Percentiles rank a stretch among this genome's conserved stretches.
These are phyloP conservation scores for Onychostruthus taczanowskii DNA, from an alignment of 2,113 vertebrate species.

Conservation along the genomic window DNA sequence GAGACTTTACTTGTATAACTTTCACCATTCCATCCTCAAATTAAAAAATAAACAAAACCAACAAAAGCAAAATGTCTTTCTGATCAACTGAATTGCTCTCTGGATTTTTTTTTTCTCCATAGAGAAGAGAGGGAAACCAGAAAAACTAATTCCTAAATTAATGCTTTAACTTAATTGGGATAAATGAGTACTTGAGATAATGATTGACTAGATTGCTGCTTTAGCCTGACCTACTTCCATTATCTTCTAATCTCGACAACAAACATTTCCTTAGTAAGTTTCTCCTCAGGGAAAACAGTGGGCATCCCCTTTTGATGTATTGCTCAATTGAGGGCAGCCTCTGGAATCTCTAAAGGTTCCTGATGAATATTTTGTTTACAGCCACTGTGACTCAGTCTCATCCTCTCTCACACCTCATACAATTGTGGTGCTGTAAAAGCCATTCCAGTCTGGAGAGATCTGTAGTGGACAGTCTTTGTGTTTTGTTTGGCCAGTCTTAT, in stretches of 20 bases:
- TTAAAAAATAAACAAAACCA: neutral
- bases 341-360: neutral
- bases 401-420: neutral
- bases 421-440: neutral
- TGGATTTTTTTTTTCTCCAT: neutral
- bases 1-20: neutral
- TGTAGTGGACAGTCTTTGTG: neutral
- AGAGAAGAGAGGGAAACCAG: neutral
- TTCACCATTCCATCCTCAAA: neutral
- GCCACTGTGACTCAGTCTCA: neutral
- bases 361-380: neutral
- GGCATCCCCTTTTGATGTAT: neutral
- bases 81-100: neutral
- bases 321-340: neutral
- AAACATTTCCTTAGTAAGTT: neutral
- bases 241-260: neutral
- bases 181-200: neutral
- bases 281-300: neutral
- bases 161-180: neutral
- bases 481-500: neutral
- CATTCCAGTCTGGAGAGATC: neutral
- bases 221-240: neutral
- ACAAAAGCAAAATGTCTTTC: neutral
- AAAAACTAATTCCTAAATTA: neutral
- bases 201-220: neutral